phyloP scores from a whole-genome alignment of 2,113 vertebrate species.

The Neoarius graeffei region DNA sequence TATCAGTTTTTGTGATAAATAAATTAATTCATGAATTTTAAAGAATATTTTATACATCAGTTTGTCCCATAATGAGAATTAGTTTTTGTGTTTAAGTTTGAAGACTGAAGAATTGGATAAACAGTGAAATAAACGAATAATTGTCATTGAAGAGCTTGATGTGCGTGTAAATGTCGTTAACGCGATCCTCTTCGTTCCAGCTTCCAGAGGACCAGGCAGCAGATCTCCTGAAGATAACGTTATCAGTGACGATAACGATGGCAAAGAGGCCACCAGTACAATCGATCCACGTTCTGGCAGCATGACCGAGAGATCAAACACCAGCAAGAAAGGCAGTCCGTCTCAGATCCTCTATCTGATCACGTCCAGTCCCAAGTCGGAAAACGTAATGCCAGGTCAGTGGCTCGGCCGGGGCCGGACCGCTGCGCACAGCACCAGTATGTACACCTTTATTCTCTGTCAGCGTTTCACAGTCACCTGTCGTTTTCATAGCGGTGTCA shows the following conservation, averaged over 20 bases:
- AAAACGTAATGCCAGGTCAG: constrained; percentile 88
- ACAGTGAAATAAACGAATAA: not conserved
- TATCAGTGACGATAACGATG: constrained; percentile 63
- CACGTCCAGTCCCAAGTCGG: constrained; percentile 90
- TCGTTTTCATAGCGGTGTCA: not conserved
- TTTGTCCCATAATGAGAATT: not conserved
- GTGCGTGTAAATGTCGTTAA: not conserved
- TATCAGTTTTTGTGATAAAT: too few relatives aligned
- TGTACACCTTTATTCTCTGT: constrained; percentile 56
- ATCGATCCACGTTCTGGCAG: constrained; percentile 65
- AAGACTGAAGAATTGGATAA: not conserved
- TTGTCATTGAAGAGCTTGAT: not conserved
- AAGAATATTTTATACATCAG: not conserved
- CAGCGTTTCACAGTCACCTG: not conserved
- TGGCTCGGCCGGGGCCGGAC: constrained; percentile 71
- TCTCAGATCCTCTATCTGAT: constrained; percentile 91
- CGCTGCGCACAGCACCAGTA: constrained; percentile 70
- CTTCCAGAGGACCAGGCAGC: constrained; percentile 71
- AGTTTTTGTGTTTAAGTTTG: not conserved
- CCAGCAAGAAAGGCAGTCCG: constrained; percentile 78
- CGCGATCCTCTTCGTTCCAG: constrained; percentile 65
- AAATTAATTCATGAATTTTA: not conserved
- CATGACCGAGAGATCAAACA: constrained; percentile 81
- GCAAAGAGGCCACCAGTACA: constrained; percentile 73
- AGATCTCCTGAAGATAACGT: constrained; percentile 61